Percentiles rank a stretch among this genome's conserved stretches.
These are phyloP conservation scores for Muscicapa comitata DNA, from an alignment of 2,797 vertebrate genomes.

Conservation along the genomic window DNA sequence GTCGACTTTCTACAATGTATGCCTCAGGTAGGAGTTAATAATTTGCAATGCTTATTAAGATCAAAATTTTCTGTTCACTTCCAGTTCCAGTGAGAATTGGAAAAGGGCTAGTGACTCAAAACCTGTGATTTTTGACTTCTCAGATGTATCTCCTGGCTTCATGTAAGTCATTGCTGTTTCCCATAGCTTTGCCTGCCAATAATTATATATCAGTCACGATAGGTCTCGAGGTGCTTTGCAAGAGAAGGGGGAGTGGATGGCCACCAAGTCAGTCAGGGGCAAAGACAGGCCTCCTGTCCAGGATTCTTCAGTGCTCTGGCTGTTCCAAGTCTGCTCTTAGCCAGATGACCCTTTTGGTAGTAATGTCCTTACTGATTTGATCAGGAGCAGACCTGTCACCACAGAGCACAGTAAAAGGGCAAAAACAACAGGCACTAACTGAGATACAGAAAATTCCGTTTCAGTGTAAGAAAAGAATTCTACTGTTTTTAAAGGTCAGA, in stretches of 20 bases:
- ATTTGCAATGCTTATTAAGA: background rate
- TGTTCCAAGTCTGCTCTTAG: background rate
- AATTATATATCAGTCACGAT: background rate
- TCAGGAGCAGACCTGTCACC: background rate
- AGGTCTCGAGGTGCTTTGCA: background rate
- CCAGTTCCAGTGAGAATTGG: background rate
- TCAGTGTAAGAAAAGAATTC: background rate
- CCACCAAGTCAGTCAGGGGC: background rate
- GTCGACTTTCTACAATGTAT: background rate
- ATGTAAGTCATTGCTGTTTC: background rate
- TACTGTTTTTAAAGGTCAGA: fast-evolving
- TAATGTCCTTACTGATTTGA: background rate
- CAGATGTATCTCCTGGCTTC: background rate
- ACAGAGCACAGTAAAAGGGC: background rate
- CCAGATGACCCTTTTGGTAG: background rate
- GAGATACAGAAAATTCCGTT: background rate
- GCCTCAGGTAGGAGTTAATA: background rate
- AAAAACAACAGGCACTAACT: background rate
- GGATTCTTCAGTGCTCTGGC: fast-evolving
- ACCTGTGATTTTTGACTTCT: background rate
- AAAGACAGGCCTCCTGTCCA: background rate
- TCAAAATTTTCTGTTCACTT: background rate
- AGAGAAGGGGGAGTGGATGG: background rate
- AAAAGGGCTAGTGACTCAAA: background rate
- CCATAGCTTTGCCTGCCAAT: background rate